Conservation (phyloP, 2,888 invertebrate genomes). For the Lithophane leautieri region DNA sequence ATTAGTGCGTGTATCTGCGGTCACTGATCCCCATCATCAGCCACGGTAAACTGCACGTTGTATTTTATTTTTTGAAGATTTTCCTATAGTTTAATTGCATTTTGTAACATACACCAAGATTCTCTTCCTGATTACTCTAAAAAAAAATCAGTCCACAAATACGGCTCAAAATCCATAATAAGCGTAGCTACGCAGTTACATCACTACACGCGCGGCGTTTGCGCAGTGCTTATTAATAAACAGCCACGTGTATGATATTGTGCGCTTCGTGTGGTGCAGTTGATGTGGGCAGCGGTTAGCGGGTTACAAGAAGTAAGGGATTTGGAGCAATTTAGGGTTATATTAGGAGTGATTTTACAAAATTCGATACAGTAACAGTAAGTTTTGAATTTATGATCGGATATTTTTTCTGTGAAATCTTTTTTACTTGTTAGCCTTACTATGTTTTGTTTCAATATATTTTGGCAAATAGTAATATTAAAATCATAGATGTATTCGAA, state of each 20-base stretch:
- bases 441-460: too few relatives aligned
- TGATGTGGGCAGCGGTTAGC: conserved; percentile 61
- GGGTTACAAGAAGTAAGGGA: conserved; percentile 10
- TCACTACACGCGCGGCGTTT: conserved; percentile 83
- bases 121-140: conserved; percentile 2
- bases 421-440: too few relatives aligned
- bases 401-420: too few relatives aligned
- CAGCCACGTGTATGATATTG: conserved; percentile 84
- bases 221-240: conserved; percentile 86
- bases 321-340: background rate
- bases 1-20: background rate
- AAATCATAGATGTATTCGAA: too few relatives aligned
- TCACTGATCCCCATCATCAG: background rate
- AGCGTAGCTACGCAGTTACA: conserved; percentile 80
- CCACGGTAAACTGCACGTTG: too few relatives aligned
- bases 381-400: too few relatives aligned
- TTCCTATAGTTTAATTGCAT: background rate
- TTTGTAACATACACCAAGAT: too few relatives aligned
- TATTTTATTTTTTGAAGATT: background rate
- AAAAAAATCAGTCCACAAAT: conserved; percentile 20
- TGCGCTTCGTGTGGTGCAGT: conserved; percentile 68
- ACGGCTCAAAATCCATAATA: conserved; percentile 67
- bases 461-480: too few relatives aligned
- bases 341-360: background rate
- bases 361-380: background rate